phyloP scores from a whole-genome alignment of 2,888 invertebrate species.

The Octodonta nipae region DNA sequence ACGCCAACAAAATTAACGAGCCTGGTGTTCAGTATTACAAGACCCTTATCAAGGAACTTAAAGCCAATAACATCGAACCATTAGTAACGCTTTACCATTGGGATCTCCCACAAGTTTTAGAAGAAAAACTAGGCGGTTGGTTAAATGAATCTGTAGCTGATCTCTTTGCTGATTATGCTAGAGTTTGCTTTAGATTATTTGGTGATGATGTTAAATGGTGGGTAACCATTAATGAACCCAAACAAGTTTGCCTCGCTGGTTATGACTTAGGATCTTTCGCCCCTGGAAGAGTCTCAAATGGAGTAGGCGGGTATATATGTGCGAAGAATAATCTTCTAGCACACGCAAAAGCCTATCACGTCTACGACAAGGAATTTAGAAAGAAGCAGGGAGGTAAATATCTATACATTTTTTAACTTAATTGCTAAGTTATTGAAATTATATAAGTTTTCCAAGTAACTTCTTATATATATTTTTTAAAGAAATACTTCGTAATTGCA shows the following conservation, averaged over 20 bases:
- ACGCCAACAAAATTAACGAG: conserved; percentile 35
- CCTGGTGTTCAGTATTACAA: conserved; percentile 25
- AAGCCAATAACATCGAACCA: conserved; percentile 41
- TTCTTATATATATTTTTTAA: too few relatives aligned
- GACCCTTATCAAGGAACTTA: conserved; percentile 25
- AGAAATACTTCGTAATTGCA: too few relatives aligned
- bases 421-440: too few relatives aligned
- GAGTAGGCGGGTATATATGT: conserved; percentile 46
- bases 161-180: too few relatives aligned
- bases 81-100: conserved; percentile 41
- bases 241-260: conserved; percentile 21
- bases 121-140: conserved; percentile 27
- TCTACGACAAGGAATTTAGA: conserved; percentile 46
- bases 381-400: conserved; percentile 12
- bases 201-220: conserved; percentile 40
- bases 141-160: not conserved
- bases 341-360: conserved; percentile 49
- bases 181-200: conserved; percentile 26
- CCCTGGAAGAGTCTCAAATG: conserved; percentile 28
- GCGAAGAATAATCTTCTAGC: conserved; percentile 49
- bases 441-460: too few relatives aligned
- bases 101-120: conserved; percentile 41
- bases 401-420: too few relatives aligned
- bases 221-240: conserved; percentile 44
- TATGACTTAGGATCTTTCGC: conserved; percentile 24